A percentile compares a stretch with the other conserved stretches of the same genome.
These are phyloP conservation scores for Coelopa frigida DNA, from an alignment of 1,140 invertebrate genomes.

Conservation along the genomic window DNA sequence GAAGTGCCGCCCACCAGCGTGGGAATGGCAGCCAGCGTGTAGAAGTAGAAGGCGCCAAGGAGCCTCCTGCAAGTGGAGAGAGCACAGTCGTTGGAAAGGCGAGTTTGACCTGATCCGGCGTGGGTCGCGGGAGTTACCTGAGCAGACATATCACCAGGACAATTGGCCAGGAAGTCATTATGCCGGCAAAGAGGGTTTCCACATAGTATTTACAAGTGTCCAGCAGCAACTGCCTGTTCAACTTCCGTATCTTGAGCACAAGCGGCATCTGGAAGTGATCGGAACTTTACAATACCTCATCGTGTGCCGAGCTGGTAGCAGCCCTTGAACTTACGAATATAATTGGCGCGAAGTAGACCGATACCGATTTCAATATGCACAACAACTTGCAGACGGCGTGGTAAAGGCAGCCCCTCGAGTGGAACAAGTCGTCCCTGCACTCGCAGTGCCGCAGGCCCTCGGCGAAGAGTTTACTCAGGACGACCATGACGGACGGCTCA, in stretches of 20 bases:
- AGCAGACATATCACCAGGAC: too few relatives aligned
- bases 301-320: too few relatives aligned
- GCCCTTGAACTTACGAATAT: slow-evolving; percentile 13
- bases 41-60: slow-evolving; percentile 17
- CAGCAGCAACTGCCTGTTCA: slow-evolving; percentile 3
- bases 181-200: too few relatives aligned
- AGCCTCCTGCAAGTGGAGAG: not conserved
- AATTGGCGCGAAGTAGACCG: slow-evolving; percentile 23
- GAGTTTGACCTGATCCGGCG: too few relatives aligned
- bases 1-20: slow-evolving; percentile 20
- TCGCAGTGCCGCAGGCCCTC: slow-evolving; percentile 11
- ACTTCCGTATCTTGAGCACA: not conserved
- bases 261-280: slow-evolving; percentile 7
- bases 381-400: slow-evolving; percentile 14
- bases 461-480: slow-evolving; percentile 20
- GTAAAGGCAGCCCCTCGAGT: slow-evolving; percentile 15
- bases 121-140: too few relatives aligned
- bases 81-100: too few relatives aligned
- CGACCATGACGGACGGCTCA: too few relatives aligned
- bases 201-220: slow-evolving; percentile 15
- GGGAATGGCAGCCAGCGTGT: slow-evolving; percentile 16
- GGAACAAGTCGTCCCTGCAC: slow-evolving; percentile 20
- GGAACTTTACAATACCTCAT: not conserved
- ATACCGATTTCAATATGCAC: slow-evolving; percentile 19
- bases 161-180: too few relatives aligned